Conservation (phyloP, 2,113 vertebrate genomes). For the Bufo bufo region DNA sequence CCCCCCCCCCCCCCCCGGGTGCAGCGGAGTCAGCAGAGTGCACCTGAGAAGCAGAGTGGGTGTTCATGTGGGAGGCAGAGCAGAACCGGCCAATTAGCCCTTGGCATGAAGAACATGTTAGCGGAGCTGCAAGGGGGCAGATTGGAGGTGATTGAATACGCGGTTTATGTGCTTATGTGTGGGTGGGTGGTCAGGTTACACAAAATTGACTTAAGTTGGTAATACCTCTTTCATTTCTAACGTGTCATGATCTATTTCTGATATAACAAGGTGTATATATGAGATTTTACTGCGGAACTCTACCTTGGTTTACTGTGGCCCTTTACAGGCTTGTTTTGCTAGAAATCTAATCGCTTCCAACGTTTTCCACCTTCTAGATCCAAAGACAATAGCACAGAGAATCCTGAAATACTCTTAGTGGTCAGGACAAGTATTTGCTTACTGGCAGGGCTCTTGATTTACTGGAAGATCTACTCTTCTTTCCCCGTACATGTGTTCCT, state of each 20-base stretch:
- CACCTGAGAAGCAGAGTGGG: too few relatives aligned
- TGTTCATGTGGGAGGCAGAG: too few relatives aligned
- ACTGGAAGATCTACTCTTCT: background rate
- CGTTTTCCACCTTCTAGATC: conserved; percentile 8
- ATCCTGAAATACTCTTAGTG: background rate
- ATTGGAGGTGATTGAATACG: too few relatives aligned
- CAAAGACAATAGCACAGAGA: conserved; percentile 26
- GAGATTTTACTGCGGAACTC: background rate
- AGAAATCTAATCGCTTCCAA: conserved; percentile 5
- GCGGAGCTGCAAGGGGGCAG: too few relatives aligned
- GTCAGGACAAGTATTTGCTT: background rate
- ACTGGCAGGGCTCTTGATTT: background rate
- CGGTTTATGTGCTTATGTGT: too few relatives aligned
- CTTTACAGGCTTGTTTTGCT: background rate
- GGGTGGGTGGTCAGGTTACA: too few relatives aligned
- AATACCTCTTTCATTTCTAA: background rate
- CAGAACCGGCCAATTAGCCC: too few relatives aligned
- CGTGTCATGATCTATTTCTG: background rate
- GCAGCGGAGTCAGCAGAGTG: too few relatives aligned
- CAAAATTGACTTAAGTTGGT: background rate
- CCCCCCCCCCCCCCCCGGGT: too few relatives aligned
- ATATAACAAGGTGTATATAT: background rate
- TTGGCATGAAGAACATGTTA: too few relatives aligned
- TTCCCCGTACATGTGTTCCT: background rate
- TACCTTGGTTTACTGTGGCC: background rate